Percentiles rank a stretch among this genome's conserved stretches.
These are phyloP conservation scores for Champsocephalus gunnari DNA, from an alignment of 2,797 vertebrate genomes.

Conservation along the genomic window DNA sequence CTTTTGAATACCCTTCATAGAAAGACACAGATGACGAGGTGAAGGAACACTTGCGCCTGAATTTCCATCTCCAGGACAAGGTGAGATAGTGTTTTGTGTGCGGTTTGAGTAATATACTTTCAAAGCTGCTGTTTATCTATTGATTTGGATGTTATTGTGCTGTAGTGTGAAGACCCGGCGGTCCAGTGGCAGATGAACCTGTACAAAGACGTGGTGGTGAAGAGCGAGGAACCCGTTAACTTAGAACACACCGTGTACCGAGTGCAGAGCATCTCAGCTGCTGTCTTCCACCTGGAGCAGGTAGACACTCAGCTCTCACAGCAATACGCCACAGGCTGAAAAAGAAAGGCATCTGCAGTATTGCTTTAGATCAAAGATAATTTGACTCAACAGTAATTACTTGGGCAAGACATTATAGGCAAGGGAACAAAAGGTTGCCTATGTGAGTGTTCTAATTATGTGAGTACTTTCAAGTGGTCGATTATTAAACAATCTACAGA, in stretches of 20 bases:
- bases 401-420: too few relatives aligned
- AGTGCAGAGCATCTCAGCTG: constrained; percentile 96
- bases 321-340: neutral
- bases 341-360: neutral
- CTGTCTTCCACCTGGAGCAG: constrained; percentile 96
- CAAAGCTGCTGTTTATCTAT: neutral
- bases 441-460: too few relatives aligned
- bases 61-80: constrained; percentile 96
- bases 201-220: constrained; percentile 93
- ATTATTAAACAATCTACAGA: neutral
- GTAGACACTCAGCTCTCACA: constrained; percentile 68
- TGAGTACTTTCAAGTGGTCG: neutral
- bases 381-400: too few relatives aligned
- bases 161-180: constrained; percentile 94
- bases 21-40: constrained; percentile 98
- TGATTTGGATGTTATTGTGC: constrained; percentile 11
- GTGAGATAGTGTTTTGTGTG: constrained; percentile 71
- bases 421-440: too few relatives aligned
- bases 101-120: neutral
- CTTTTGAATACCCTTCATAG: constrained; percentile 75
- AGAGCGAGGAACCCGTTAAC: constrained; percentile 87
- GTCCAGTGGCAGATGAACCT: constrained; percentile 98
- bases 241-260: constrained; percentile 90
- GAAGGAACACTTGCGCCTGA: constrained; percentile 92
- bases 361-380: neutral